These are phyloP conservation scores for Dryocosmus kuriphilus DNA, from an alignment of 2,888 invertebrate species.

Conservation along the genomic window DNA sequence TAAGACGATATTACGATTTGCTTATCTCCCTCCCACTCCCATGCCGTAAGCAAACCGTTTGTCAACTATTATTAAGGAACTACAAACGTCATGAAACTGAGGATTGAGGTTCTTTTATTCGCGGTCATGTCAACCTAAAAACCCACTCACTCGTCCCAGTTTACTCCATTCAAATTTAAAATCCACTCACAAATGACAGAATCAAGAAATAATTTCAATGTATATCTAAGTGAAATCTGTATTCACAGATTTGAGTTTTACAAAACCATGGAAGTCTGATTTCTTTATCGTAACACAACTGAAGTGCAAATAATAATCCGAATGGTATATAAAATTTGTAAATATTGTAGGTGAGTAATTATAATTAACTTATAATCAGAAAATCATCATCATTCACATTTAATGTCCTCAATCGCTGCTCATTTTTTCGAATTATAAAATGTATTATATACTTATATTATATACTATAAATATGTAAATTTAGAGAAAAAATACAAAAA, in stretches of 20 bases:
- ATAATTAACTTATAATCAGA: too few species aligned
- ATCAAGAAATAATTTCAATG: background rate
- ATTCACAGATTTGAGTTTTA: background rate
- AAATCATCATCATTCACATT: too few species aligned
- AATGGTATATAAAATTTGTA: background rate
- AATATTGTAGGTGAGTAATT: too few species aligned
- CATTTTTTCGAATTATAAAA: too few species aligned
- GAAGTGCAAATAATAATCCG: background rate
- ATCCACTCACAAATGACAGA: background rate
- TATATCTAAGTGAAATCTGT: background rate
- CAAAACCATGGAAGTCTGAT: background rate
- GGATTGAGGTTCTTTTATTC: background rate
- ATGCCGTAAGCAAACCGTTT: background rate
- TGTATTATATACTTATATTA: too few species aligned
- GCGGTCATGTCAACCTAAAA: constrained; percentile 4
- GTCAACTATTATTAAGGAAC: background rate
- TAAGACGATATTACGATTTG: background rate
- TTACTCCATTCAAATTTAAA: background rate
- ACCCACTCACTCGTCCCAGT: background rate
- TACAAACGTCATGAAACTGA: background rate
- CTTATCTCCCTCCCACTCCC: background rate
- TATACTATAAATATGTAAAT: too few species aligned
- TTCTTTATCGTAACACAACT: background rate
- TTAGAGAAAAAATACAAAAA: background rate
- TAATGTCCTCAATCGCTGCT: too few species aligned